Evolutionary conservation across 2,797 vertebrate species (phyloP), one percentile per base, ranked within the genome.

Genomic region (Alfaro cultratus): DNA sequence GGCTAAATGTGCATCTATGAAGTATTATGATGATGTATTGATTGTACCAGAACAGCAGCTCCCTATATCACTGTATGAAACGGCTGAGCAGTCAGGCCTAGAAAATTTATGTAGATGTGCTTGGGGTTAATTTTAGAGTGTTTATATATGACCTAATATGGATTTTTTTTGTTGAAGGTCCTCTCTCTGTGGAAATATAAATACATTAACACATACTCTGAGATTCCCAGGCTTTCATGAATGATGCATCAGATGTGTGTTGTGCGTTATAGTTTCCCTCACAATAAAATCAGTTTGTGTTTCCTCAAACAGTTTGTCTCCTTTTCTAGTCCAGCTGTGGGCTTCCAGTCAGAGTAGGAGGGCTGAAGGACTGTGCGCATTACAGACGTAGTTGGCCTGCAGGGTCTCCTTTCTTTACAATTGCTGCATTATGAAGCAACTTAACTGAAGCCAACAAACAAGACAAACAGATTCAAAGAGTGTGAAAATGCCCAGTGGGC

Each of bases 311-410:
- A 91, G 82, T 93, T 89, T 75, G 79, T 86, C 83, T 87, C 84
- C 73, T 91, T 94, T 84, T 90, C 73, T 9, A 23, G 78, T 75
- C 77, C 77, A 47, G 84, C 71, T 70, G 1, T 82, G 83, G 85
- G 86, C 83, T 87, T 71, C 73, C 83, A 83, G 82, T 76, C 78
- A 62, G 88, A 87, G 90, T 83, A 81, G 90, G 93, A 88, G 87
- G 91, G 78, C 80, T 76, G 79, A 83, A 88, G 80, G 81, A 82
- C 80, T 95, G 93, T 91, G 86, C 39, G 81, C 87, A 84, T 89
- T 87, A 91, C 80, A 88, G 87, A 90, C 87, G 86, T 94, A 92
- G 86, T 87, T 87, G 85, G 91, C 88, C 88, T 78, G 85, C 83
- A 77, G 91, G 91, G 89, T 86, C 39, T 86, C 86, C 87, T 76